Evolutionary conservation across 2,888 invertebrate genomes (phyloP).

Genomic region (Drosophila neotestacea): DNA sequence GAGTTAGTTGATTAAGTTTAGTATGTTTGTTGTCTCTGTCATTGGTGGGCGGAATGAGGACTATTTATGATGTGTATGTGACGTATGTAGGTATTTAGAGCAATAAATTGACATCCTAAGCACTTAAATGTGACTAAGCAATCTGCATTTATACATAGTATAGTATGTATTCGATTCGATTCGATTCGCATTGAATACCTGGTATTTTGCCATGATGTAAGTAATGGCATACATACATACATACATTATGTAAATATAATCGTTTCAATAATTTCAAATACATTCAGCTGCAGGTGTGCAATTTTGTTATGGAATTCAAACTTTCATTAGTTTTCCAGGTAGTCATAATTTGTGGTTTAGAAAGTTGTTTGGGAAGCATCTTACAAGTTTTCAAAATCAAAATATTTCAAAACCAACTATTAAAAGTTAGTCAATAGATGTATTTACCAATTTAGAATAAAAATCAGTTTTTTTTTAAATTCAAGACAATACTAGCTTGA

Average conservation of each 20-base stretch:
- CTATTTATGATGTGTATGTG: conserved; percentile 13
- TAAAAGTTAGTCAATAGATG: no score
- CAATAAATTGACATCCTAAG: conserved; percentile 33
- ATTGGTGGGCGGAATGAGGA: conserved; percentile 6
- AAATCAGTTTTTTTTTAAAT: no score
- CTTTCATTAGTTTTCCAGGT: no score
- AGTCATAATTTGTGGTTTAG: no score
- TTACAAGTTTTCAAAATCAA: no score
- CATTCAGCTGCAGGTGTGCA: no score
- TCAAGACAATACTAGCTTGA: no score
- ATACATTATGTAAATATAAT: neutral
- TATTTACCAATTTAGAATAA: no score
- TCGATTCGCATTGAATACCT: conserved; percentile 2
- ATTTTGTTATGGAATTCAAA: no score
- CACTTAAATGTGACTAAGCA: conserved; percentile 21
- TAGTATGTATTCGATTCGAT: neutral
- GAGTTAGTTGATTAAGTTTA: conserved; percentile 11
- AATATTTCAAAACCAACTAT: no score
- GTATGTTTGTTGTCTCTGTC: conserved; percentile 20
- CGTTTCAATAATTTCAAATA: no score
- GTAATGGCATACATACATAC: conserved; percentile 2
- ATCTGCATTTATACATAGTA: conserved; percentile 6
- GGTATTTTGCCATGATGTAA: neutral
- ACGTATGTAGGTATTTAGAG: conserved; percentile 24
- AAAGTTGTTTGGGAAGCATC: no score